Evolutionary conservation across 1,140 invertebrate genomes (phyloP), one percentile per base, ranked within the genome.

Genomic region (Oreohelix idahoensis): DNA sequence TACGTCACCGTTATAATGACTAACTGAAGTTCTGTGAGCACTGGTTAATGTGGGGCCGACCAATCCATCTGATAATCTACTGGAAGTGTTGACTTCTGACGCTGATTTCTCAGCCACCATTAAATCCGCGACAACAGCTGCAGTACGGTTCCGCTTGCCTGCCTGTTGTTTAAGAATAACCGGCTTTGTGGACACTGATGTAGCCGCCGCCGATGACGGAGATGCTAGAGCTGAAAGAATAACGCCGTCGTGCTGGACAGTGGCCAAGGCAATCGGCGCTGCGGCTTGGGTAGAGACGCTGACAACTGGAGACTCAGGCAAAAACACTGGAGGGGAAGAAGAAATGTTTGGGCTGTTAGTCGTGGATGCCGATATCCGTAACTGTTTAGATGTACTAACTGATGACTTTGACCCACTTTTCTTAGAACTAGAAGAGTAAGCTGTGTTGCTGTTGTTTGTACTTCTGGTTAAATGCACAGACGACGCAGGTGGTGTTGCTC

Each of bases 211-310:
- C 4, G 80, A 82, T 20, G 80, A 82, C 49, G 80, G 80, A 17
- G 70, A 75, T 42, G 80, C 80, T 2, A 82, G 71, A 23, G 80
- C 80, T 20, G 80, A 82, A 11, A 82, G 71, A 42, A 82, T 11
- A 5, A 82, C 36, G 11, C 80, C 71, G 51, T 82, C 80, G 36
- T 75, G 71, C 71, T 82, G 80, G 26, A 82, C 45, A 15, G 71
- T 36, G 1, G 71, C 71, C 35, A 82, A 35, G 29, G 80, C 17
- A 26, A 82, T 63, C 15, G 80, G 39, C 1, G 39, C 5, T 36
- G 79, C 42, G 11, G 23, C 71, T 32, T 73, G 71, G 20, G 36
- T 73, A 0, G 35, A 36, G 20, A 73, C 36, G n/a, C 29, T 73
- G 10, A 73, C 38, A n/a, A 39, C 11, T n/a, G 71, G 71, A 20